These are phyloP conservation scores for Alligator sinensis DNA, from an alignment of 2,113 vertebrate species.

Conservation along the genomic window DNA sequence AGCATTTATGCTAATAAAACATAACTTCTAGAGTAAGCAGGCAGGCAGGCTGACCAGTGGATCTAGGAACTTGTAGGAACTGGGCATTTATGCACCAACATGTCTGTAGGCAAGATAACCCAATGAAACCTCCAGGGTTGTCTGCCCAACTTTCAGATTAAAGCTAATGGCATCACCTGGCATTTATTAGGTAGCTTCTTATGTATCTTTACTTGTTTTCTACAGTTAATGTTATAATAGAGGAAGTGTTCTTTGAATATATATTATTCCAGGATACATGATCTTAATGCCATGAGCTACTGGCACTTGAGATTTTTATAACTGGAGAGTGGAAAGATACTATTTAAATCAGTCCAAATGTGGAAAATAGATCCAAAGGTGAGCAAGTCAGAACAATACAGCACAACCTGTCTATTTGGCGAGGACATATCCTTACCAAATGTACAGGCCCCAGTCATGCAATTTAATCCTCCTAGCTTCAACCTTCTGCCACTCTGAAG, in stretches of 20 bases:
- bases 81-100: background rate
- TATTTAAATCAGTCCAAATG: background rate
- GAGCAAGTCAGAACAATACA: background rate
- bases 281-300: background rate
- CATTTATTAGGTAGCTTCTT: background rate
- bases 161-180: background rate
- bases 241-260: background rate
- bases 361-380: background rate
- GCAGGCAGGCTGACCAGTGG: background rate
- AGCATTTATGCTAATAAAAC: constrained; percentile 35
- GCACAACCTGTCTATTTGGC: background rate
- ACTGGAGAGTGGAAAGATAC: constrained; percentile 32
- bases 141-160: background rate
- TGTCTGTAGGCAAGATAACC: background rate
- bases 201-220: background rate
- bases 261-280: background rate
- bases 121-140: background rate
- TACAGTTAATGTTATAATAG: background rate
- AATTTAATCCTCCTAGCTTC: constrained; percentile 54
- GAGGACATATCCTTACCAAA: constrained; percentile 5
- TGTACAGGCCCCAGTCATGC: constrained; percentile 36
- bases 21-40: background rate
- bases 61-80: background rate
- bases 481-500: constrained; percentile 59
- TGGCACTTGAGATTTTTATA: constrained; percentile 6